Evolutionary conservation across 1,140 invertebrate genomes (phyloP), one percentile per base, ranked within the genome.

Genomic region (Nasonia longicornis): DNA sequence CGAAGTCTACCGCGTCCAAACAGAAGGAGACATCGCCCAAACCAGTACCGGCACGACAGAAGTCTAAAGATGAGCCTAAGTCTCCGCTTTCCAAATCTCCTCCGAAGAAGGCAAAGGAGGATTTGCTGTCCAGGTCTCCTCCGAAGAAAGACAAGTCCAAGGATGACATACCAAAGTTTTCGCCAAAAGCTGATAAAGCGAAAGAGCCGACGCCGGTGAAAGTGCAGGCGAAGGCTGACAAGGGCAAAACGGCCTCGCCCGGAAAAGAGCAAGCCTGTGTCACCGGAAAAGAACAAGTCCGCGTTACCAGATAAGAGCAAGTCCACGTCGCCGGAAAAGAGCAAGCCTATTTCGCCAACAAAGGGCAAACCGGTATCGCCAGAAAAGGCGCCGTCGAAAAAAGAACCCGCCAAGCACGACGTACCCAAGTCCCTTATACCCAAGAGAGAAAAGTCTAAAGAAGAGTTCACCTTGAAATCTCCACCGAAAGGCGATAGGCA

Each of bases 131-230:
- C 8, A 78, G 67, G 31, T 74, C 63, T 48, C 48, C 63, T 38
- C 35, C 45, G 64, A 74, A 64, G 81, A 82, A 69, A 35, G 76
- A 67, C 67, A 29, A 77, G 58, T 78, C 77, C 0, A 79, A 79
- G 29, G 77, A 78, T 3, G 81, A 78, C 8, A 52, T 31, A 83
- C 80, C 63, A 38, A 84, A 77, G 75, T 82, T 48, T 79, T 58
- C 52, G 52, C 52, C 52, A n/a, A 58, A 58, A 7, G 64, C 67
- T 66, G 67, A 77, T 48, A 71, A 71, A 20, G 63, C 67, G 8
- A 67, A 29, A 20, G 63, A 67, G 38, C 38, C 38, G 38, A 42
- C 38, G 8, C 38, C 38, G 4, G 38, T 42, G 38, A 42, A 42
- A 2, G 8, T 10, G 8, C 38, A 42, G 38, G 8, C 38, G 4